Evolutionary conservation across 92 coral and sea anemone genomes (phyloP).

Genomic region (Heteractis magnifica): DNA sequence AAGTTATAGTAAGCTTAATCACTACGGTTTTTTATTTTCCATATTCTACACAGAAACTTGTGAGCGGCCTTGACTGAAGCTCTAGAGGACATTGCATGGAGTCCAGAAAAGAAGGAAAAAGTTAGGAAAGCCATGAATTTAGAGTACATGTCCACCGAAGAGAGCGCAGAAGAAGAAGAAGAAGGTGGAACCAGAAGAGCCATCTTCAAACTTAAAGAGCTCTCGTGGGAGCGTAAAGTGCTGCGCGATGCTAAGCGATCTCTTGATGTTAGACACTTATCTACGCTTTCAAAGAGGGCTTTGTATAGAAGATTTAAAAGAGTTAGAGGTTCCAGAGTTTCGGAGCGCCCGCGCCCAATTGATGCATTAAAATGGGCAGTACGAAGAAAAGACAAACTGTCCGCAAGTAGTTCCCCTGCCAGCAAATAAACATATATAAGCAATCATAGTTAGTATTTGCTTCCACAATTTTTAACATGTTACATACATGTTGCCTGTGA

Average conservation of each 20-base stretch:
- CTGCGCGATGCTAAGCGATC: neutral
- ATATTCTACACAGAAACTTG: neutral
- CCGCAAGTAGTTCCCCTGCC: neutral
- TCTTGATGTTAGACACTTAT: neutral
- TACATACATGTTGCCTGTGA: too few relatives aligned
- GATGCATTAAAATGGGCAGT: neutral
- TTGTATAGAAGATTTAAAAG: neutral
- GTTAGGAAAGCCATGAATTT: neutral
- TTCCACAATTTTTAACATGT: too few relatives aligned
- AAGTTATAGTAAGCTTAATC: neutral
- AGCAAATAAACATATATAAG: too few relatives aligned
- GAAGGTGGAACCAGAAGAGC: neutral
- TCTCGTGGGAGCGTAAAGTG: slow-evolving; percentile 6
- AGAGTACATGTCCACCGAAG: neutral
- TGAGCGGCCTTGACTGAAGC: neutral
- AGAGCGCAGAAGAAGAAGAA: neutral
- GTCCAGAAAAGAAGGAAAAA: neutral
- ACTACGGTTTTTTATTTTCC: neutral
- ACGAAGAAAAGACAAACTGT: neutral
- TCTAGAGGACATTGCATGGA: neutral
- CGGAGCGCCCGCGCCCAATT: neutral
- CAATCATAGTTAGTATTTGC: too few relatives aligned
- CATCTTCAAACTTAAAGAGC: neutral
- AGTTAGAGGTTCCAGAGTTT: neutral
- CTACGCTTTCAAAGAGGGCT: neutral